Base-by-base conservation (phyloP, 1,140 invertebrate genomes). In the Theocolax elegans region DNA sequence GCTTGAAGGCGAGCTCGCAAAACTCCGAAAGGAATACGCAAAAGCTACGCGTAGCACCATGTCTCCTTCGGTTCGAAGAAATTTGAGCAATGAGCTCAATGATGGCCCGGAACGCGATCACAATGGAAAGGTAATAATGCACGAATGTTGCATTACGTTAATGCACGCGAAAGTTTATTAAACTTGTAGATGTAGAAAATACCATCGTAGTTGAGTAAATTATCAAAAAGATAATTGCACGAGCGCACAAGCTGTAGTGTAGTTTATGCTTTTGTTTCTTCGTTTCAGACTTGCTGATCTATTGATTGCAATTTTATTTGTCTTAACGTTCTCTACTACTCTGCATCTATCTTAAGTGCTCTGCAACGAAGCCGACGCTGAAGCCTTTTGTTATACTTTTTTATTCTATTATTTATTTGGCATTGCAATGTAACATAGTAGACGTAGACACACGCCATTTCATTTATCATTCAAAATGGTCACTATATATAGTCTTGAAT, bases 101-200 rank as follows among this genome's bases (percentile, higher is more conserved):
- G 80, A 84, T 19, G 72, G 79, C 73, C 75, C 77, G 1, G 83
- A 84, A 62, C 75, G 77, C 19, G 79, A 82, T 66, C 69, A 78
- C 65, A 74, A 72, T 71, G 79, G 75, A 74, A 81, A 85, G 83
- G 83, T 85, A 77, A 79, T 76, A 38, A 51, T 73, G 10, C 17
- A 72, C 44, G 74, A 23, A 54, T 72, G 68, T 48, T 72, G n/a
- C n/a, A n/a, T n/a, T n/a, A n/a, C n/a, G n/a, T n/a, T n/a, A n/a
- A n/a, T n/a, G n/a, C n/a, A n/a, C n/a, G n/a, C n/a, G n/a, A n/a
- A n/a, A n/a, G n/a, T n/a, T n/a, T n/a, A n/a, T n/a, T n/a, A n/a
- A n/a, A n/a, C n/a, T n/a, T n/a, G n/a, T n/a, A n/a, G n/a, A n/a
- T n/a, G n/a, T n/a, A n/a, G n/a, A n/a, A 40, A 40, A 40, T 59